Percentiles rank a stretch among this genome's conserved stretches.
These are phyloP conservation scores for Brachyhypopomus occidentalis DNA, from an alignment of 2,113 vertebrate genomes.

Conservation along the genomic window DNA sequence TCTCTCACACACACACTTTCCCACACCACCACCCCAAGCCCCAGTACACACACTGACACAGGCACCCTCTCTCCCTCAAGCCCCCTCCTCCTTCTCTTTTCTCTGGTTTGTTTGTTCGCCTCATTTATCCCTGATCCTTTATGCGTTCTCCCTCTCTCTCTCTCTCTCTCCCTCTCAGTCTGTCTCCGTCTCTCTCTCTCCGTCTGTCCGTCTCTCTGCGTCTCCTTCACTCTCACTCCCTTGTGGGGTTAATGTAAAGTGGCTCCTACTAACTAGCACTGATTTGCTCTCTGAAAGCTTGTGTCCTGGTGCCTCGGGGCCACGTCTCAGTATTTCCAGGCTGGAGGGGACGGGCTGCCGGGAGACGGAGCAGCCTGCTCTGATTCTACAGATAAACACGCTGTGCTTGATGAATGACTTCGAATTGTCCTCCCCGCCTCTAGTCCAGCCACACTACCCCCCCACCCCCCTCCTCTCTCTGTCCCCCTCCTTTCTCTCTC, in stretches of 20 bases:
- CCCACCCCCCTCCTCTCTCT: too few species aligned
- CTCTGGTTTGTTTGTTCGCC: not conserved
- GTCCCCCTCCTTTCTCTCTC: too few species aligned
- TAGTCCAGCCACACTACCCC: too few species aligned
- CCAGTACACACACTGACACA: slow-evolving; percentile 2
- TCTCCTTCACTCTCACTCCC: too few species aligned
- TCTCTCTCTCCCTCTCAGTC: not conserved
- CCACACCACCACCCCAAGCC: not conserved
- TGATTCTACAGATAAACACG: slow-evolving; percentile 37
- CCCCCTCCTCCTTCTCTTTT: not conserved
- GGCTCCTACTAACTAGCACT: slow-evolving; percentile 56
- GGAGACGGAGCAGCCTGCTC: slow-evolving; percentile 44
- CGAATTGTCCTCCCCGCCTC: not conserved
- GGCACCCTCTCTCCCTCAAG: not conserved
- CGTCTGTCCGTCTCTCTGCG: slow-evolving; percentile 6
- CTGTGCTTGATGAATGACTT: slow-evolving; percentile 30
- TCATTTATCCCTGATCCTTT: slow-evolving; percentile 5
- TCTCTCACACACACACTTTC: slow-evolving; percentile 5
- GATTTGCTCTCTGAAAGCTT: slow-evolving; percentile 39
- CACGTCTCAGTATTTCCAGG: slow-evolving; percentile 1
- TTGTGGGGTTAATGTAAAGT: slow-evolving; percentile 68
- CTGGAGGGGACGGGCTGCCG: slow-evolving; percentile 60
- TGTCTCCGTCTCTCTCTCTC: not conserved
- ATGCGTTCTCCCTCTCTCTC: not conserved
- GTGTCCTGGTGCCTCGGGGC: not conserved